Base-by-base conservation (phyloP, 2,113 vertebrate genomes). In the Riparia riparia region DNA sequence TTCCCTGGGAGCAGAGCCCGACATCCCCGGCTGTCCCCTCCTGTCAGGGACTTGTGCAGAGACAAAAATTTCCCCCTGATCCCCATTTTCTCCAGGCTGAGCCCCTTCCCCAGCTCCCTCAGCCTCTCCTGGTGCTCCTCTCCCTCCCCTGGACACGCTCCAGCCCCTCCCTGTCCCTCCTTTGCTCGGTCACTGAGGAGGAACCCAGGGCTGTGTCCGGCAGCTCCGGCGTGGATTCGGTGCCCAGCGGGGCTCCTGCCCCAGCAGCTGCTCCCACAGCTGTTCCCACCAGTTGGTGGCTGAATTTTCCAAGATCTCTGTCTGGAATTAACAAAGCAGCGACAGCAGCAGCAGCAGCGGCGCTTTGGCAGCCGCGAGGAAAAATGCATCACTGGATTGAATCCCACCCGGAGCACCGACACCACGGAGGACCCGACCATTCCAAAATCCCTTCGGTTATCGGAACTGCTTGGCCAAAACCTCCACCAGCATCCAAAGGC, bases 231-330 rank as follows among this genome's bases (percentile, higher is more conserved):
- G 1, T 18, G 32, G 79, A 6, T 21, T n/a, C 2, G 19, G 15
- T 1, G 58, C 83, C 81, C 86, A 21, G 93, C 6, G 0, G 80
- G n/a, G 42, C 53, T 91, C 54, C 83, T 51, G 82, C 80, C 89
- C 17, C 3, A 71, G 92, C 96, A 97, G 96, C 95, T 97, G 96
- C 91, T 92, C 14, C 82, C 2, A 90, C 95, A 97, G 96, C 96
- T 96, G 96, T 47, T 93, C 90, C 91, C 64, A 89, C 93, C 96
- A 96, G 96, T 92, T 97, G 94, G 94, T 90, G 95, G 76, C 68
- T 89, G 82, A 91, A 89, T 94, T 90, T 93, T 90, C 77, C 82
- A 80, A 77, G 74, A 8, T 77, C 47, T 90, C 93, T 90, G 88
- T 24, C 90, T 66, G 89, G 90, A 96, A 97, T 96, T 91, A 96